Percentiles rank a stretch among this genome's conserved stretches.
phyloP scores from a whole-genome alignment of 2,888 invertebrate species.

The Rotaria macrura region DNA sequence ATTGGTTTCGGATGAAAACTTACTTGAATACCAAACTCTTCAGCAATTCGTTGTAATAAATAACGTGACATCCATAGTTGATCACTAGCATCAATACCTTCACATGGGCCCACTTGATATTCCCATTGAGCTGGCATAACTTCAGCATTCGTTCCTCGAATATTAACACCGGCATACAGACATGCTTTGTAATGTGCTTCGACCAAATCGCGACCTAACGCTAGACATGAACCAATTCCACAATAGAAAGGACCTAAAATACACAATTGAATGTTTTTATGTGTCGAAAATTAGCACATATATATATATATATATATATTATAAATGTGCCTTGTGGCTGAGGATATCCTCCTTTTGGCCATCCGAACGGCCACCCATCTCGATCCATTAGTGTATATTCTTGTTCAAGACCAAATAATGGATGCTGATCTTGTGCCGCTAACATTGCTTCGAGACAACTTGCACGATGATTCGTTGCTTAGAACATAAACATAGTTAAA shows the following conservation, averaged over 20 bases:
- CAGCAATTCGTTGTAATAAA: conserved; percentile 52
- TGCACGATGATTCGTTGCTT: conserved; percentile 50
- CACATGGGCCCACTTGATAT: conserved; percentile 76
- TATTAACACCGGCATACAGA: conserved; percentile 32
- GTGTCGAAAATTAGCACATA: too few relatives aligned
- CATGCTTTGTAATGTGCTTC: conserved; percentile 33
- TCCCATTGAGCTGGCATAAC: conserved; percentile 41
- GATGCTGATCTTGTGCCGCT: conserved; percentile 37
- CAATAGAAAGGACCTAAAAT: conserved; percentile 30
- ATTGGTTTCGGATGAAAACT: conserved; percentile 54
- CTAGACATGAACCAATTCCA: conserved; percentile 24
- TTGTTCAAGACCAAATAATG: conserved; percentile 56
- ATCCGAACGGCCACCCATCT: conserved; percentile 48
- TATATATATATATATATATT: not conserved
- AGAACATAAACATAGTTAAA: too few relatives aligned
- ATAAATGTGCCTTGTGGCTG: conserved; percentile 42
- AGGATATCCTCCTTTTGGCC: conserved; percentile 47
- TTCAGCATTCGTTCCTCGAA: conserved; percentile 31
- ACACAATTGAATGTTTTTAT: too few relatives aligned
- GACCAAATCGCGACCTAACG: conserved; percentile 31
- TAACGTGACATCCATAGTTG: conserved; percentile 53
- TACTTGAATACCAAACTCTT: conserved; percentile 53
- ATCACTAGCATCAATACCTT: conserved; percentile 61
- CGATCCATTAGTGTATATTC: conserved; percentile 54
- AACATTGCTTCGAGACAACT: conserved; percentile 52